These are phyloP conservation scores for Megaleporinus macrocephalus DNA, from an alignment of 2,113 vertebrate genomes.

Conservation along the genomic window DNA sequence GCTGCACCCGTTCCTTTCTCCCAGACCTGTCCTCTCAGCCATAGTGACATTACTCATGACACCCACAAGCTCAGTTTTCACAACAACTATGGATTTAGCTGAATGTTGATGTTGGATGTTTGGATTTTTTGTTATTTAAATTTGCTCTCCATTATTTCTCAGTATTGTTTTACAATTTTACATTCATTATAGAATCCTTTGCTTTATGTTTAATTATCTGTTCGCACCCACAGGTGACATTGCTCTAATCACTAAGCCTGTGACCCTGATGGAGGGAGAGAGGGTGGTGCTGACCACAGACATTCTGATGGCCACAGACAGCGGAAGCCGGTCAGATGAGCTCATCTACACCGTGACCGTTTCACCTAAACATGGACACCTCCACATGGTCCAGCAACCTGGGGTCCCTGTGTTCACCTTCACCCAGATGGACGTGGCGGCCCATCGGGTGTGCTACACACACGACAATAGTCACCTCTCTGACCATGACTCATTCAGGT, in stretches of 20 bases:
- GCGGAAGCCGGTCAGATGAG: constrained; percentile 85
- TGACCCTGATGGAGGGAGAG: constrained; percentile 91
- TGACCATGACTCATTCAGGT: constrained; percentile 83
- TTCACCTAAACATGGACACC: constrained; percentile 87
- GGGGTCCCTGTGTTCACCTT: constrained; percentile 81
- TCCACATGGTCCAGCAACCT: constrained; percentile 86
- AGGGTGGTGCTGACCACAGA: constrained; percentile 92
- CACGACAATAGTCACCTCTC: constrained; percentile 83
- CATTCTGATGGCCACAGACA: constrained; percentile 91
- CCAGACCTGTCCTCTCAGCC: constrained; percentile 36
- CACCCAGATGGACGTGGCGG: constrained; percentile 90
- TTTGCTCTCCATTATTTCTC: not conserved
- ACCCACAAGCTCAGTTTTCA: constrained; percentile 30
- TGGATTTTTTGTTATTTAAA: not conserved
- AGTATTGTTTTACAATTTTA: not conserved
- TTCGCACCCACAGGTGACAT: constrained; percentile 81
- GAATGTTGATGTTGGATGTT: not conserved
- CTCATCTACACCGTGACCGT: constrained; percentile 85
- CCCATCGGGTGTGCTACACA: constrained; percentile 82
- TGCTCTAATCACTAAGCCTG: constrained; percentile 83
- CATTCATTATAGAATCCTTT: not conserved
- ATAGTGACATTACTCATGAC: constrained; percentile 35
- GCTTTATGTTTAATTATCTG: not conserved
- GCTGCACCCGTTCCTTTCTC: constrained; percentile 60
- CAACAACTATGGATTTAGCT: not conserved